phyloP scores from a whole-genome alignment of 1,140 invertebrate species.

The Pantala flavescens region DNA sequence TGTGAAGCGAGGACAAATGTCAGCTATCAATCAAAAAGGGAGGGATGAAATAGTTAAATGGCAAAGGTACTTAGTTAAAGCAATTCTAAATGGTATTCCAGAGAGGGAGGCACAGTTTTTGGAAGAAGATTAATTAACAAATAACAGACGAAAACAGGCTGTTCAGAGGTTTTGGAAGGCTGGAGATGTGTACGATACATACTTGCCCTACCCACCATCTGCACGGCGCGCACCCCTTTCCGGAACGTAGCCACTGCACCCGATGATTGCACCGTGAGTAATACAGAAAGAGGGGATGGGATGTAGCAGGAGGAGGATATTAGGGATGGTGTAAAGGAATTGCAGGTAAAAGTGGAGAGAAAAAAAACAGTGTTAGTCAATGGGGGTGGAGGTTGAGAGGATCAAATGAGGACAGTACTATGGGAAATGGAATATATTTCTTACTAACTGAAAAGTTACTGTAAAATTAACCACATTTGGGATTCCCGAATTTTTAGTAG shows the following conservation, averaged over 20 bases:
- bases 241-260: conserved; percentile 93
- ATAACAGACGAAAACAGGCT: conserved; percentile 1
- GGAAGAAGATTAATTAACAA: not conserved
- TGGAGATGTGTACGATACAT: conserved; percentile 43
- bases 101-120: not conserved
- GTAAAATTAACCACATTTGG: not conserved
- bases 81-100: not conserved
- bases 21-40: not conserved
- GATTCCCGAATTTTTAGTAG: conserved; percentile 12
- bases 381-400: conserved; percentile 12
- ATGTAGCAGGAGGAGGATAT: not conserved
- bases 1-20: not conserved
- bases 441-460: not conserved
- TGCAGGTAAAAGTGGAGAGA: conserved; percentile 9
- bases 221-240: conserved; percentile 97
- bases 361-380: conserved; percentile 14
- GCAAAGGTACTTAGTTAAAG: not conserved
- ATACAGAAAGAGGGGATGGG: conserved; percentile 12
- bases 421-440: not conserved
- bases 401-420: conserved; percentile 9
- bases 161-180: not conserved
- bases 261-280: conserved; percentile 22
- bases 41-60: not conserved
- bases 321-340: not conserved
- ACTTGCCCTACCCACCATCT: conserved; percentile 95